Evolutionary conservation across 2,797 vertebrate species (phyloP).

Genomic region (Sebastes cheni): DNA sequence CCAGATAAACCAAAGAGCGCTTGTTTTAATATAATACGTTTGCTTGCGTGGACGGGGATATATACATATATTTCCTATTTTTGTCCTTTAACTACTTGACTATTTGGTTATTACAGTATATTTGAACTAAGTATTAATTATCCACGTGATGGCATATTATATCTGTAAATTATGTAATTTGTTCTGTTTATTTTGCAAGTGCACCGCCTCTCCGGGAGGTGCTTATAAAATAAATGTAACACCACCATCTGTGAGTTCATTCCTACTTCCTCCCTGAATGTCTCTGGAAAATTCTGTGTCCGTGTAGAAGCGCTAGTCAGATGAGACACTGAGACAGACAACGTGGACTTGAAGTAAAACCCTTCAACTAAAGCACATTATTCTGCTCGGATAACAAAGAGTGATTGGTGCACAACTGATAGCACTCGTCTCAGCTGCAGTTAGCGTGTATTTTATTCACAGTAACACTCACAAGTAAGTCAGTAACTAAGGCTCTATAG

Average conservation of each 20-base stretch:
- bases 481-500: neutral
- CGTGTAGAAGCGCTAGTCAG: constrained; percentile 52
- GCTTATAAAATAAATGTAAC: accelerated
- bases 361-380: neutral
- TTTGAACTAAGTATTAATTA: accelerated
- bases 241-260: neutral
- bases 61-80: accelerated
- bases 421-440: neutral
- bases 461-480: neutral
- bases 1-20: constrained; percentile 5
- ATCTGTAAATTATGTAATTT: accelerated
- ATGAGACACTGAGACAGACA: constrained; percentile 13
- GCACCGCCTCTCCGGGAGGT: constrained; percentile 40
- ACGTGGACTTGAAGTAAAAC: constrained; percentile 37
- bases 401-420: neutral
- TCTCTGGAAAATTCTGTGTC: constrained; percentile 87
- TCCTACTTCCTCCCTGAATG: constrained; percentile 33
- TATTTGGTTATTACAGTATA: neutral
- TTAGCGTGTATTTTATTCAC: neutral
- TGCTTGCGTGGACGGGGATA: neutral
- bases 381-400: neutral
- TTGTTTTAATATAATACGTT: accelerated
- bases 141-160: accelerated
- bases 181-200: neutral
- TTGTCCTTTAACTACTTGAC: too few relatives aligned